These are phyloP conservation scores for Cactoblastis cactorum DNA, from an alignment of 2,888 invertebrate genomes.

Conservation along the genomic window DNA sequence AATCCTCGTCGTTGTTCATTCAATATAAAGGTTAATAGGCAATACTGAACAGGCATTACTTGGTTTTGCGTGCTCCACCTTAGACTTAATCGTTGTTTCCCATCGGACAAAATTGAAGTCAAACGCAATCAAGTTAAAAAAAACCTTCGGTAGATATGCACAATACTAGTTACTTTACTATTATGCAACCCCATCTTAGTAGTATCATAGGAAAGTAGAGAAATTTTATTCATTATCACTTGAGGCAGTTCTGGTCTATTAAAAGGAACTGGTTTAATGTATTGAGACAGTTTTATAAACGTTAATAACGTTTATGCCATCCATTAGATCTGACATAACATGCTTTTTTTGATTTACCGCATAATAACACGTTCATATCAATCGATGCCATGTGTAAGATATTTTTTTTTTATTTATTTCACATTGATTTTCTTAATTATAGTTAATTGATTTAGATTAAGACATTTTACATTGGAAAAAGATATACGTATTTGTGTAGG, in stretches of 20 bases:
- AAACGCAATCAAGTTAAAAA: background rate
- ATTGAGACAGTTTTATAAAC: background rate
- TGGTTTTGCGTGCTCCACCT: too few species aligned
- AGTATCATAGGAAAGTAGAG: slow-evolving; percentile 10
- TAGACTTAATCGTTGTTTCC: too few species aligned
- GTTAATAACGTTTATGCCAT: background rate
- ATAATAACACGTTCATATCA: background rate
- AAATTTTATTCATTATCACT: slow-evolving; percentile 12
- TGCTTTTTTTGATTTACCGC: background rate
- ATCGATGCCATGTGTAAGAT: too few species aligned
- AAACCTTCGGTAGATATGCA: background rate
- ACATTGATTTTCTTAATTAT: too few species aligned
- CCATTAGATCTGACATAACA: background rate
- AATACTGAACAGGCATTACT: too few species aligned
- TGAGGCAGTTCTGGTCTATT: background rate
- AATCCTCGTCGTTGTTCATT: too few species aligned
- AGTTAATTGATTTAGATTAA: too few species aligned
- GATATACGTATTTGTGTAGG: too few species aligned
- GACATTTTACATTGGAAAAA: too few species aligned
- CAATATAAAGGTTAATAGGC: too few species aligned
- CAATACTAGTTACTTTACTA: background rate
- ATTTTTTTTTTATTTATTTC: too few species aligned
- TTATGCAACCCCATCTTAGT: background rate
- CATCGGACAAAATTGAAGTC: too few species aligned
- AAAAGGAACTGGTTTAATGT: slow-evolving; percentile 5